Evolutionary conservation across 2,113 vertebrate species (phyloP).

Genomic region (Vulpes vulpes): DNA sequence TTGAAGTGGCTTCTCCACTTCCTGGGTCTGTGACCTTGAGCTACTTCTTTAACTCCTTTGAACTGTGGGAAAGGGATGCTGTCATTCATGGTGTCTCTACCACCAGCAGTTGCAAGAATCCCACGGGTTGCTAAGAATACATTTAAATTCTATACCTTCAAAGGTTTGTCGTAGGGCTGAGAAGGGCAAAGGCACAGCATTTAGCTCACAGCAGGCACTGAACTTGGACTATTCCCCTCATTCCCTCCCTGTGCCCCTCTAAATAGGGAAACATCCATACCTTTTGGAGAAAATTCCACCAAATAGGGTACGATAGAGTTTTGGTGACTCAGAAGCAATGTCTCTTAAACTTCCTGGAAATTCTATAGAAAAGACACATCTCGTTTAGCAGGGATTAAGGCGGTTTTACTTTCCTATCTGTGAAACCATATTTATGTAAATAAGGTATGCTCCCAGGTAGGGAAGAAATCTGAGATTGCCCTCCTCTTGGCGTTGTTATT

Average conservation of each 20-base stretch:
- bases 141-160: rapidly evolving
- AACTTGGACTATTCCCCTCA: background rate
- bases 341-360: background rate
- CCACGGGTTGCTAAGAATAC: background rate
- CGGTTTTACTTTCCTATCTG: background rate
- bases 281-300: background rate
- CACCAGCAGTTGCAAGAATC: background rate
- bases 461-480: background rate
- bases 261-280: too few species aligned
- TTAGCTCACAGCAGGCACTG: background rate
- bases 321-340: background rate
- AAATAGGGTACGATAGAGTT: too few species aligned
- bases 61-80: background rate
- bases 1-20: background rate
- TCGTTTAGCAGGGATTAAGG: background rate
- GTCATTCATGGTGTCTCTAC: background rate
- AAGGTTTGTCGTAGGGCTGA: background rate
- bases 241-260: background rate
- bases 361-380: background rate
- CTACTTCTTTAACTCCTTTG: background rate
- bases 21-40: background rate
- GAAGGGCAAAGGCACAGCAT: background rate
- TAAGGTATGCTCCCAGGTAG: too few species aligned
- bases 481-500: background rate
- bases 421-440: background rate